Base-by-base conservation (phyloP, 1,140 invertebrate species). In the Drosophila kanapiae region DNA sequence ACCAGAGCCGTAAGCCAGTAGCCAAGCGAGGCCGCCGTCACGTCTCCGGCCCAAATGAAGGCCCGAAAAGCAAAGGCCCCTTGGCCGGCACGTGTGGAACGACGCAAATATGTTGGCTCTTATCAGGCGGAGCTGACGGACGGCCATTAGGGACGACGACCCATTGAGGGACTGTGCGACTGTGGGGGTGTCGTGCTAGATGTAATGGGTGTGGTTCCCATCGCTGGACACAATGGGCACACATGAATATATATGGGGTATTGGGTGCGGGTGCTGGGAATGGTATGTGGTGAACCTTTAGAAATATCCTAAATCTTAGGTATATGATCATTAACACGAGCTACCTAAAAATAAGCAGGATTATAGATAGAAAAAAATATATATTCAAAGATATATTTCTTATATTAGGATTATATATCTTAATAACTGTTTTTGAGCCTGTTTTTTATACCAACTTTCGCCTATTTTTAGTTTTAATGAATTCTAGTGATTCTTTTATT, bases 111-210 rank as follows among this genome's bases (percentile, higher is more conserved):
- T 77, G 63, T 77, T 78, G 56, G 57, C 49, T 57, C 58, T 78
- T 78, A 78, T 78, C 75, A 63, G 75, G 35, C 54, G 29, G 29
- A 78, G 43, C 65, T 77, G 71, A 77, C 75, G 61, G 57, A 63
- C 38, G 64, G 38, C 58, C 75, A 78, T 78, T 78, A 78, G 75
- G 75, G 76, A 78, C 76, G 67, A 60, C 75, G 75, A 78, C 76
- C 75, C 54, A 43, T 53, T 49, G 56, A 51, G 47, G 37, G 60
- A 56, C 51, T 74, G 70, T 76, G 43, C 58, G 60, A 29, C 53
- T 38, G 18, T 53, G 18, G 48, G 49, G 43, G 64, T 37, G 63
- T 35, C 48, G 69, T 56, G 67, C 43, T 42, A 45, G 37, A 49
- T 72, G 70, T 59, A 49, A 43, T 60, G 70, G 70, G 70, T 72